A percentile compares a stretch with the other conserved stretches of the same genome.
Evolutionary conservation across 2,888 invertebrate genomes (phyloP).

Genomic region (Erannis defoliaria): DNA sequence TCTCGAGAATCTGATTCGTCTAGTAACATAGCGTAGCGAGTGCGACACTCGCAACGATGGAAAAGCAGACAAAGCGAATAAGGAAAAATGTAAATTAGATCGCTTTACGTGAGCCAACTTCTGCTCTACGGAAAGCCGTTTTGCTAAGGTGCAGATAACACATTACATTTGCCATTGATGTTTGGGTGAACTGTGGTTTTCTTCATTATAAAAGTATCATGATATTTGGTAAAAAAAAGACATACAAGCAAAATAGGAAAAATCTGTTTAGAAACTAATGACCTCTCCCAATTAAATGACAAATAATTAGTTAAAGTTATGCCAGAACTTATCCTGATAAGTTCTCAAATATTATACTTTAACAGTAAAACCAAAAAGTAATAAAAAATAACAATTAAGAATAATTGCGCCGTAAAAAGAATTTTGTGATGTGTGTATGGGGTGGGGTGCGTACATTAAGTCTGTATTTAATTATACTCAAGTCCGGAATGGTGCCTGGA

Average conservation of each 20-base stretch:
- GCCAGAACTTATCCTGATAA: too few relatives aligned
- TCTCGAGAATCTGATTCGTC: conserved; percentile 33
- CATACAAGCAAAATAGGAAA: too few relatives aligned
- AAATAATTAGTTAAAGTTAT: too few relatives aligned
- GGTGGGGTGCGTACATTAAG: too few relatives aligned
- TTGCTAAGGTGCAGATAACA: conserved; percentile 40
- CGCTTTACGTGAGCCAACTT: conserved; percentile 39
- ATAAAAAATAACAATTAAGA: too few relatives aligned
- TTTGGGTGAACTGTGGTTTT: conserved; percentile 10
- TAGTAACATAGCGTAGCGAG: conserved; percentile 32
- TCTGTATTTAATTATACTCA: neutral
- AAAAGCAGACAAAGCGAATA: conserved; percentile 41
- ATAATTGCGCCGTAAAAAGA: too few relatives aligned
- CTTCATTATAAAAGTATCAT: neutral
- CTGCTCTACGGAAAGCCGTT: conserved; percentile 42
- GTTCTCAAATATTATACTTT: too few relatives aligned
- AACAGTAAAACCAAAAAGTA: too few relatives aligned
- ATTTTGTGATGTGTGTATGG: too few relatives aligned
- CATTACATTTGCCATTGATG: conserved; percentile 35
- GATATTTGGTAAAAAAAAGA: neutral
- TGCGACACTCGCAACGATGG: conserved; percentile 30
- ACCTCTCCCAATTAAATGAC: neutral
- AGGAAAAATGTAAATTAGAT: conserved; percentile 51
- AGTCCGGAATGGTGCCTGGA: neutral
- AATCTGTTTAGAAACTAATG: neutral